Base-by-base conservation (phyloP, 2,113 vertebrate genomes). In the Clarias gariepinus region DNA sequence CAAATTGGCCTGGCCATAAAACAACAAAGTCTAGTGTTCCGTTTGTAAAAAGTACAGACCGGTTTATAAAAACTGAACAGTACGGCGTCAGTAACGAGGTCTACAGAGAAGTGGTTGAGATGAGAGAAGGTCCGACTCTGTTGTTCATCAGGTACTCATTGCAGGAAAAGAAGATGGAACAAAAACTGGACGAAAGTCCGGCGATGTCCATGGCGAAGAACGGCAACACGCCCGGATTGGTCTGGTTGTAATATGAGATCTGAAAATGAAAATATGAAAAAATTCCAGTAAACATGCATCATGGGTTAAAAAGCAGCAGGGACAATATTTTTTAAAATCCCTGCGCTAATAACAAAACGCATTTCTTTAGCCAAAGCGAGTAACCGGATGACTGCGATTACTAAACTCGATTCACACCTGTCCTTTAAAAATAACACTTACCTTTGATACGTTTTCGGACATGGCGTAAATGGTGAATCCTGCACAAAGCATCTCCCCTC, bases 211-310 rank as follows among this genome's bases (percentile, higher is more conserved):
- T 97, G 87, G 97, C 97, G 92, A 99, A 94, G 0, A 97, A 98
- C 58, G 96, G 96, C 87, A 99, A 93, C 23, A 98, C 92, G 84
- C 95, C 96, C 0, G 96, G 95, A 0, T 95, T 97, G 0, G 96
- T 96, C 94, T 98, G 98, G 92, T 97, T 98, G 85, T 97, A 99
- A 90, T 98, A 99, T 28, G 96, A 95, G 82, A 99, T 94, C 98
- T 99, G 92, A 0, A 0, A 63, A 47, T 36, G 58, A 55, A 81
- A 41, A 28, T 3, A 52, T 57, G 21, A 7, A 11, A 1, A 47
- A 19, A 10, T 6, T 16, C 55, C 15, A 36, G 60, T 47, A 2
- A 76, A 61, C 30, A 33, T 19, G 28, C 8, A 69, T 33, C 66
- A 8, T 69, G 66, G 13, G 2, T 2, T 12, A 15, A 30, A 68